Evolutionary conservation across 92 coral and sea anemone species (phyloP).

Genomic region (Palythoa grandiflora): DNA sequence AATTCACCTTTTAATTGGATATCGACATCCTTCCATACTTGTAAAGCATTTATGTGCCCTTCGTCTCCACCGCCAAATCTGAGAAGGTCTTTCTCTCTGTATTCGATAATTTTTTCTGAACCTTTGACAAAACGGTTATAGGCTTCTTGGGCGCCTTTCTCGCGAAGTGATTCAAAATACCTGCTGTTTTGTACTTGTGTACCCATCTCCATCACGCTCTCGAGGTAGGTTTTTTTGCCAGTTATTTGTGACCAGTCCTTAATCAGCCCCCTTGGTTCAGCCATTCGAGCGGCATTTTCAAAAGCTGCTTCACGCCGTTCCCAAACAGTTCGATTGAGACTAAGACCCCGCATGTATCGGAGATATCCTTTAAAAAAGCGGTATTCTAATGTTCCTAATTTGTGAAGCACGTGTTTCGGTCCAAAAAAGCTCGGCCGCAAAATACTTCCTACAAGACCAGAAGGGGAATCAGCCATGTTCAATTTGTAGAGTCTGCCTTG

Average conservation of each 20-base stretch:
- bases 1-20: background rate
- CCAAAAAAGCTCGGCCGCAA: too few relatives aligned
- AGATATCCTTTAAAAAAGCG: constrained; percentile 19
- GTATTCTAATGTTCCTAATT: background rate
- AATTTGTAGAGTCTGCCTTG: too few relatives aligned
- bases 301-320: background rate
- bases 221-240: background rate
- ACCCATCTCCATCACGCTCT: background rate
- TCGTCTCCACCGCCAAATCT: background rate
- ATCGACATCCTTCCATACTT: background rate
- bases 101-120: background rate
- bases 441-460: too few relatives aligned
- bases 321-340: background rate
- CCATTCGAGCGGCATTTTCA: background rate
- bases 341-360: background rate
- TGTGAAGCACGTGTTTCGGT: background rate
- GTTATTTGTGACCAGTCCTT: background rate
- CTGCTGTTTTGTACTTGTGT: background rate
- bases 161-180: background rate
- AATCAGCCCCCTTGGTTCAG: background rate
- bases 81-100: background rate
- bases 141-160: background rate
- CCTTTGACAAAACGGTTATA: background rate
- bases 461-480: too few relatives aligned
- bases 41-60: background rate